Evolutionary conservation across 2,113 vertebrate genomes (phyloP), one percentile per base, ranked within the genome.

Genomic region (Rousettus leschenaultii): DNA sequence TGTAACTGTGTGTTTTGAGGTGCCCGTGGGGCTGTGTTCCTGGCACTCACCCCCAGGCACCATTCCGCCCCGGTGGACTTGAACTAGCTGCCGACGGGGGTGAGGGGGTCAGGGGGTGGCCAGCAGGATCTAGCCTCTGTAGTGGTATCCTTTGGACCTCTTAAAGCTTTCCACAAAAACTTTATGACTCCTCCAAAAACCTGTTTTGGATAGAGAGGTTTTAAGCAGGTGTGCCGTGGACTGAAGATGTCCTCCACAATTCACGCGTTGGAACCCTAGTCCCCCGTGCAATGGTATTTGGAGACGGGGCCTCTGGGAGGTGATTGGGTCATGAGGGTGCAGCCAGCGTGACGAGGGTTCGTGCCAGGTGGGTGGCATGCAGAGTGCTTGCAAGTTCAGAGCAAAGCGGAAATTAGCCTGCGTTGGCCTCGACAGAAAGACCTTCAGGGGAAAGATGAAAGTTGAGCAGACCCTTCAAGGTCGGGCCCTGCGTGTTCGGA

Each of bases 351-450:
- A 55, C 30, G 14, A 48, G n/a, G 48, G 21, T 22, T 40, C 11
- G n/a, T 40, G n/a, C 78, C 74, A n/a, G 6, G 38, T 38, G 38
- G 86, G 83, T 59, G 59, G 90, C 48, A 7, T 24, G 15, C 51
- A n/a, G 55, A 22, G 63, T 45, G 55, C 86, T 74, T 79, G 51
- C 16, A 51, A 88, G 59, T 93, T 45, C 65, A 78, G 80, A 95
- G 88, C 74, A 8, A 28, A 87, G 63, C 0, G 21, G 51, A 89
- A 82, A 24, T 43, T 55, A 48, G 80, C 74, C 40, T 53, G 45
- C 30, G 35, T 24, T 84, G 80, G 51, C 66, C 70, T 84, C 63
- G 38, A 57, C 70, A 80, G 92, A 51, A 75, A 71, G 45, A 19
- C 43, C 70, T 70, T 28, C 10, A 2, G 61, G 61, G 19, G 43